These are phyloP conservation scores for Paratilapia polleni DNA, from an alignment of 2,113 vertebrate species.

Conservation along the genomic window DNA sequence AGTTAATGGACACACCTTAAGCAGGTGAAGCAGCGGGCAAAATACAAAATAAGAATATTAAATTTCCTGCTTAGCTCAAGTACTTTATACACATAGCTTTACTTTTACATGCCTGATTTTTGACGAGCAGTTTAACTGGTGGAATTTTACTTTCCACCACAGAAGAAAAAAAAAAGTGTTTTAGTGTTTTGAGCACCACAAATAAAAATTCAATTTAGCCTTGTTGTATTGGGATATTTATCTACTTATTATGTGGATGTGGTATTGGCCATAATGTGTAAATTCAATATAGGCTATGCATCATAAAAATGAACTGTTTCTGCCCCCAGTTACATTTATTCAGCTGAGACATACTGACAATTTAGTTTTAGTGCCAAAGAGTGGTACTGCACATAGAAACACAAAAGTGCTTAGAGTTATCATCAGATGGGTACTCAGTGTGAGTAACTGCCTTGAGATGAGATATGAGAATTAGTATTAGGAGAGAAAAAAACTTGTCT, in stretches of 20 bases:
- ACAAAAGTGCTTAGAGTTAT: background rate
- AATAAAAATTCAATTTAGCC: background rate
- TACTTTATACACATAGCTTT: background rate
- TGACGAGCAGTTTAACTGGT: background rate
- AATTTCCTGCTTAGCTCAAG: background rate
- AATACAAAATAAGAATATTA: background rate
- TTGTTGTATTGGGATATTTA: background rate
- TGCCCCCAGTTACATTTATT: background rate
- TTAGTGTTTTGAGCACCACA: background rate
- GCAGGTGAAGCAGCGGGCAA: conserved; percentile 13
- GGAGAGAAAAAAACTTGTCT: background rate
- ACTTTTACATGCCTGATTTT: background rate
- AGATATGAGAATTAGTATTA: background rate
- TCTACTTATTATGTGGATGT: background rate
- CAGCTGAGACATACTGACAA: background rate
- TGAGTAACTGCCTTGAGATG: background rate
- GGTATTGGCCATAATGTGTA: conserved; percentile 1
- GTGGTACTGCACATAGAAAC: conserved; percentile 8
- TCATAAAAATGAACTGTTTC: conserved; percentile 19
- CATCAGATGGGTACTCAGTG: background rate
- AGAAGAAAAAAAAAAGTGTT: background rate
- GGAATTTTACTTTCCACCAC: conserved; percentile 2
- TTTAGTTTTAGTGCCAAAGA: background rate
- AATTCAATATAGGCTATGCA: background rate
- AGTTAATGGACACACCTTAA: background rate